These are phyloP conservation scores for Lucifuga dentata DNA, from an alignment of 2,113 vertebrate genomes.

Conservation along the genomic window DNA sequence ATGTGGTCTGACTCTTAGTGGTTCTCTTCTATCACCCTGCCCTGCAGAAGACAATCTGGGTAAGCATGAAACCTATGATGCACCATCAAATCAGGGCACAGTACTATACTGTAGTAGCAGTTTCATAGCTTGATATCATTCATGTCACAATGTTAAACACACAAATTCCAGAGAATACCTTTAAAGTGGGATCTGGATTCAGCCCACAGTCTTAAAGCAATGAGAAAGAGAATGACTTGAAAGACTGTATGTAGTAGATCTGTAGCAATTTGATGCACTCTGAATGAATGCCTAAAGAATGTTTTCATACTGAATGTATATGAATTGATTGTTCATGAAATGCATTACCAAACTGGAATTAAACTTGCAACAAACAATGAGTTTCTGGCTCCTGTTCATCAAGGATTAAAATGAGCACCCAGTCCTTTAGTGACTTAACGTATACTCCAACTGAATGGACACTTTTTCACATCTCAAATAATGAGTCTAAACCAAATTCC, in stretches of 20 bases:
- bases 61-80: conserved; percentile 52
- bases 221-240: conserved; percentile 61
- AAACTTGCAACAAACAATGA: conserved; percentile 55
- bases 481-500: conserved; percentile 20
- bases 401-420: too few relatives aligned
- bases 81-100: conserved; percentile 51
- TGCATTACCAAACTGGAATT: conserved; percentile 64
- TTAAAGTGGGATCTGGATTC: conserved; percentile 64
- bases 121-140: conserved; percentile 62
- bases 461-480: too few relatives aligned
- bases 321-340: conserved; percentile 69
- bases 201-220: conserved; percentile 55
- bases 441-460: too few relatives aligned
- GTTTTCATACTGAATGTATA: conserved; percentile 73
- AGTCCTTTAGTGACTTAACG: too few relatives aligned
- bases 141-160: conserved; percentile 37
- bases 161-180: conserved; percentile 53
- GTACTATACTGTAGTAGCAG: conserved; percentile 48
- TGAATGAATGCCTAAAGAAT: conserved; percentile 71
- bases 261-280: conserved; percentile 66
- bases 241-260: conserved; percentile 55
- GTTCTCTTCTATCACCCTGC: conserved; percentile 44
- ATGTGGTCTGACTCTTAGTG: conserved; percentile 37
- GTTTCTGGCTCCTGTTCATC: not conserved
- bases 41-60: conserved; percentile 53